Percentiles rank a stretch among this genome's conserved stretches.
phyloP scores from a whole-genome alignment of 2,113 vertebrate genomes.

The Glaucidium brasilianum region DNA sequence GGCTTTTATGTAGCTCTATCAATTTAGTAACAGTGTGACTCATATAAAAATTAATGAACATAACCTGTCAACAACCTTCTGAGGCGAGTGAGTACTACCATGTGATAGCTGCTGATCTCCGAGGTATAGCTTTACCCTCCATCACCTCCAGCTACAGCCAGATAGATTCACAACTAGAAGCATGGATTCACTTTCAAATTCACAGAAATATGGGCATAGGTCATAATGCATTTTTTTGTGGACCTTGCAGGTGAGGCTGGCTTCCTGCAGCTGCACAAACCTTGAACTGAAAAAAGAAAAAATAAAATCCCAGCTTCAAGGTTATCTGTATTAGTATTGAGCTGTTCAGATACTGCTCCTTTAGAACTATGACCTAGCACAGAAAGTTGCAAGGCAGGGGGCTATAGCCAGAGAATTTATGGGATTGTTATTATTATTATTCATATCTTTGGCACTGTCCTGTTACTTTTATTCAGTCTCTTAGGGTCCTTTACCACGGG shows the following conservation, averaged over 20 bases:
- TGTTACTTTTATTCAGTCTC: not conserved
- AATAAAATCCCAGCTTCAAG: not conserved
- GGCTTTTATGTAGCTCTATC: conserved; percentile 16
- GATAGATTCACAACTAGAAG: not conserved
- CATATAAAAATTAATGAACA: conserved; percentile 22
- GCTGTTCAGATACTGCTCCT: not conserved
- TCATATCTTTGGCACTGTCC: not conserved
- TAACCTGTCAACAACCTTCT: conserved; percentile 36
- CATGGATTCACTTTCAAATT: not conserved
- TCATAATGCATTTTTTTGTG: not conserved
- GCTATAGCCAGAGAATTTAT: not conserved
- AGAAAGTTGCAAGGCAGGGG: not conserved
- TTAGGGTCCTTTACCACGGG: fast-evolving
- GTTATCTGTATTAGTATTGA: fast-evolving
- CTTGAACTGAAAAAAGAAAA: not conserved
- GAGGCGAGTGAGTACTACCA: not conserved
- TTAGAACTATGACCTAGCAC: fast-evolving
- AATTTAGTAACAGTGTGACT: conserved; percentile 51
- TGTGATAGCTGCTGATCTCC: not conserved
- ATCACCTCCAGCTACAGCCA: not conserved
- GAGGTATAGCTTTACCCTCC: not conserved
- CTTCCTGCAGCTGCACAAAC: not conserved
- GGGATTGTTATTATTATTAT: not conserved
- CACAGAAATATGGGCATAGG: not conserved
- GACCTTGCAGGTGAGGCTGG: not conserved